Percentiles rank a stretch among this genome's conserved stretches.
phyloP scores from a whole-genome alignment of 2,797 vertebrate species.

The Sciurus carolinensis region DNA sequence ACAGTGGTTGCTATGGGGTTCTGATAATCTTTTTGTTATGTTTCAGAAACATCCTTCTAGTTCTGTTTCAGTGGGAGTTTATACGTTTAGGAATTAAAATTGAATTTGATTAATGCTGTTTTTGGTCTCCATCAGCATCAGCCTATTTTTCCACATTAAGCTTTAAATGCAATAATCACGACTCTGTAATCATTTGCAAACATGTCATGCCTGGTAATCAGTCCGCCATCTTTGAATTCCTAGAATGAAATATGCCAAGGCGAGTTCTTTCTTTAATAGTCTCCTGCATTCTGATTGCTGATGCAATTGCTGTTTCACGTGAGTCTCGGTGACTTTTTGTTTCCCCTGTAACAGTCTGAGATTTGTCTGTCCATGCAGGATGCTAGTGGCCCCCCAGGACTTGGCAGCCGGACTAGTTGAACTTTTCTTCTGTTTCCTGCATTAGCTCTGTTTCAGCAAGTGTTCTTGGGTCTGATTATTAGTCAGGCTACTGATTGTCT shows the following conservation, averaged over 20 bases:
- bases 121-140: neutral
- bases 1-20: neutral
- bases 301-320: neutral
- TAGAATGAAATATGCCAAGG: neutral
- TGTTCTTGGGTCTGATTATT: neutral
- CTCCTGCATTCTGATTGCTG: neutral
- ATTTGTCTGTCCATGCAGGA: neutral
- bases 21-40: neutral
- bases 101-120: neutral
- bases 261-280: neutral
- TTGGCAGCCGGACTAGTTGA: no score
- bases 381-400: neutral
- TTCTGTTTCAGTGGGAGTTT: neutral
- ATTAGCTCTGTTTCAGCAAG: neutral
- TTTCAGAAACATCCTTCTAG: neutral
- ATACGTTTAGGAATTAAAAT: neutral
- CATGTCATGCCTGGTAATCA: neutral
- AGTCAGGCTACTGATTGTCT: neutral
- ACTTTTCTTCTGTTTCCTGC: neutral
- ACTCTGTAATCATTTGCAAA: neutral
- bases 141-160: neutral
- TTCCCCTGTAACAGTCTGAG: neutral
- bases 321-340: neutral
- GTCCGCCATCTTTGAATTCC: neutral
- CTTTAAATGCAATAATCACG: neutral